Evolutionary conservation across 2,888 invertebrate species (phyloP).

Genomic region (Lasioglossum figueresi): DNA sequence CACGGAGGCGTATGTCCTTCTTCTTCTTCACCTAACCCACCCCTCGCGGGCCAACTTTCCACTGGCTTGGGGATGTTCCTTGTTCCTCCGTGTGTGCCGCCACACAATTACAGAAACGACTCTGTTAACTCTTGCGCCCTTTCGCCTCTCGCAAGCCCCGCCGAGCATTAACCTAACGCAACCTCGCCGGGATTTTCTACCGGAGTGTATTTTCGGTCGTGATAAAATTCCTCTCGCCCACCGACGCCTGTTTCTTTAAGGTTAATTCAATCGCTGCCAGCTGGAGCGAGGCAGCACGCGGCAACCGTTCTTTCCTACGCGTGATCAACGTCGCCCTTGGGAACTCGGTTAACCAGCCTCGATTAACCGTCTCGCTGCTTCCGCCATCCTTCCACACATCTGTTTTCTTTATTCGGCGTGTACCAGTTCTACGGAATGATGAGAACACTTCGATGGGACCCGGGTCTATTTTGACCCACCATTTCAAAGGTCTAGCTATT

Average conservation of each 20-base stretch:
- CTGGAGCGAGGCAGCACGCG: slow-evolving; percentile 25
- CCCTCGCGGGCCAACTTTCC: slow-evolving; percentile 48
- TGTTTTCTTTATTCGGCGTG: not conserved
- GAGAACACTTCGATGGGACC: not conserved
- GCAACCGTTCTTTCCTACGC: not conserved
- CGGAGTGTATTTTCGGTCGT: slow-evolving; percentile 57
- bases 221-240: slow-evolving; percentile 58
- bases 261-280: slow-evolving; percentile 58
- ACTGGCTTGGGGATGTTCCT: slow-evolving; percentile 39
- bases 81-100: slow-evolving; percentile 63
- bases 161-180: slow-evolving; percentile 66
- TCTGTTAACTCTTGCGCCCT: slow-evolving; percentile 66
- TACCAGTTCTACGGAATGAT: not conserved
- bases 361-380: not conserved
- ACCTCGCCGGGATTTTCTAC: slow-evolving; percentile 62
- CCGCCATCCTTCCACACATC: not conserved
- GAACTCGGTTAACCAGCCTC: slow-evolving; percentile 8
- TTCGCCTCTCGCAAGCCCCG: slow-evolving; percentile 34
- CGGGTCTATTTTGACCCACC: not conserved
- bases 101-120: slow-evolving; percentile 69
- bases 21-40: slow-evolving; percentile 40
- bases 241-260: slow-evolving; percentile 55
- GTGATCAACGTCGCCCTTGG: not conserved
- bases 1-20: slow-evolving; percentile 68
- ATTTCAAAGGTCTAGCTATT: not conserved